phyloP scores from a whole-genome alignment of 2,888 invertebrate genomes.

The Drosophila neonasuta region DNA sequence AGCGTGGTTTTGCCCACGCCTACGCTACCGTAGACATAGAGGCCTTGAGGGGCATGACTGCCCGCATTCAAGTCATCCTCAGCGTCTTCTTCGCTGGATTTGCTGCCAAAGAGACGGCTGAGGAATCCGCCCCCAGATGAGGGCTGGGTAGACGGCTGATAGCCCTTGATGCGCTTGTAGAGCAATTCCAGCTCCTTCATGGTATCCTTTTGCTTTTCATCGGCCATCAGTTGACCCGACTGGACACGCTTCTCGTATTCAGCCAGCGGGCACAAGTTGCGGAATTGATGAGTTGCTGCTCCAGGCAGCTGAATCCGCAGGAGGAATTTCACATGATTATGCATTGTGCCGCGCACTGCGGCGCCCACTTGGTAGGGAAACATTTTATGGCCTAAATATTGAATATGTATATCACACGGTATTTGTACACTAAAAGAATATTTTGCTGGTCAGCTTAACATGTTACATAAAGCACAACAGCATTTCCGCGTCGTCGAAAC shows the following conservation, averaged over 20 bases:
- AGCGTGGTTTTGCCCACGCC: slow-evolving; percentile 99
- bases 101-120: slow-evolving; percentile 49
- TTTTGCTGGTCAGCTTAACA: slow-evolving; percentile 55
- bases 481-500: slow-evolving; percentile 50
- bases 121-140: slow-evolving; percentile 51
- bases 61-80: slow-evolving; percentile 65
- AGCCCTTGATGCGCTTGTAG: slow-evolving; percentile 83
- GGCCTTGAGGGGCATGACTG: slow-evolving; percentile 83
- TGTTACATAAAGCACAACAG: slow-evolving; percentile 58
- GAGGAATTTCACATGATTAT: slow-evolving; percentile 37
- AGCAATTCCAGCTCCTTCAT: slow-evolving; percentile 86
- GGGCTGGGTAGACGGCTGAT: slow-evolving; percentile 56
- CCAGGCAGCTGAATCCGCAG: slow-evolving; percentile 23
- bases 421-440: slow-evolving; percentile 24
- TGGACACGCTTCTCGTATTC: slow-evolving; percentile 85
- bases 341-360: slow-evolving; percentile 33
- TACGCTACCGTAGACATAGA: slow-evolving; percentile 95
- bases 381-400: slow-evolving; percentile 40
- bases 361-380: slow-evolving; percentile 39
- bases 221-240: slow-evolving; percentile 85
- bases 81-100: slow-evolving; percentile 31
- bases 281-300: slow-evolving; percentile 59
- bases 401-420: slow-evolving; percentile 25
- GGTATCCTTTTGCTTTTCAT: slow-evolving; percentile 89
- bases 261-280: slow-evolving; percentile 82